Percentiles rank a stretch among this genome's conserved stretches.
Evolutionary conservation across 2,888 invertebrate species (phyloP).

Genomic region (Prostheceraeus crozeri): DNA sequence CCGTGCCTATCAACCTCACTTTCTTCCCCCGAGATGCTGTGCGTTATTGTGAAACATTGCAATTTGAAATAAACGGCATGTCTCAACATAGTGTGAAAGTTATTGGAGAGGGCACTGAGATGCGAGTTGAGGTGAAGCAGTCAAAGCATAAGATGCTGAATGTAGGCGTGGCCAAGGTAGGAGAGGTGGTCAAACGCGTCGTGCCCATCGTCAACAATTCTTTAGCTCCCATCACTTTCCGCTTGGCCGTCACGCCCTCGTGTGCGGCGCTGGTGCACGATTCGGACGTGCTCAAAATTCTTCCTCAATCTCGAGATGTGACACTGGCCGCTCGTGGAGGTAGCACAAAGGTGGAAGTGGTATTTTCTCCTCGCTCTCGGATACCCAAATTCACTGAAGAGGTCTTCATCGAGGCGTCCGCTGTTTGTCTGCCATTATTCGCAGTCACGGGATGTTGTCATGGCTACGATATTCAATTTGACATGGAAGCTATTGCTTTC

Average conservation of each 20-base stretch:
- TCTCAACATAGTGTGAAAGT: slow-evolving; percentile 51
- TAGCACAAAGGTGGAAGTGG: slow-evolving; percentile 50
- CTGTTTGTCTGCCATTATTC: slow-evolving; percentile 60
- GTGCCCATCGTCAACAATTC: slow-evolving; percentile 56
- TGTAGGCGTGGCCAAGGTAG: slow-evolving; percentile 51
- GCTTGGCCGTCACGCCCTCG: slow-evolving; percentile 50
- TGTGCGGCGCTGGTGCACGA: slow-evolving; percentile 47
- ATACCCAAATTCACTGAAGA: slow-evolving; percentile 56
- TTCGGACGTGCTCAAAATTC: slow-evolving; percentile 47
- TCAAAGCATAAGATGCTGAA: slow-evolving; percentile 52
- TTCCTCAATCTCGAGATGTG: slow-evolving; percentile 43
- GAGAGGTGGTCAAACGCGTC: slow-evolving; percentile 47
- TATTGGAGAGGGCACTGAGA: slow-evolving; percentile 51
- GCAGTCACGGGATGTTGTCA: slow-evolving; percentile 60
- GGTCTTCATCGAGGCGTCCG: slow-evolving; percentile 58
- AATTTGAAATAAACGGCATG: slow-evolving; percentile 56
- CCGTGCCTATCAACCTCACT: no score
- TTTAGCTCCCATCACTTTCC: slow-evolving; percentile 52
- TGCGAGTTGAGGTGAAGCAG: slow-evolving; percentile 55
- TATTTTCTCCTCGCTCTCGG: slow-evolving; percentile 50
- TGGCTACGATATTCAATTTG: slow-evolving; percentile 60
- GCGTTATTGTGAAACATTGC: slow-evolving; percentile 46
- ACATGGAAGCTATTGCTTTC: slow-evolving; percentile 60
- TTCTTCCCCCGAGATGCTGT: slow-evolving; percentile 38
- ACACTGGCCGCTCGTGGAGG: slow-evolving; percentile 42